Base-by-base conservation (phyloP, 2,113 vertebrate species). In the Nestor notabilis region DNA sequence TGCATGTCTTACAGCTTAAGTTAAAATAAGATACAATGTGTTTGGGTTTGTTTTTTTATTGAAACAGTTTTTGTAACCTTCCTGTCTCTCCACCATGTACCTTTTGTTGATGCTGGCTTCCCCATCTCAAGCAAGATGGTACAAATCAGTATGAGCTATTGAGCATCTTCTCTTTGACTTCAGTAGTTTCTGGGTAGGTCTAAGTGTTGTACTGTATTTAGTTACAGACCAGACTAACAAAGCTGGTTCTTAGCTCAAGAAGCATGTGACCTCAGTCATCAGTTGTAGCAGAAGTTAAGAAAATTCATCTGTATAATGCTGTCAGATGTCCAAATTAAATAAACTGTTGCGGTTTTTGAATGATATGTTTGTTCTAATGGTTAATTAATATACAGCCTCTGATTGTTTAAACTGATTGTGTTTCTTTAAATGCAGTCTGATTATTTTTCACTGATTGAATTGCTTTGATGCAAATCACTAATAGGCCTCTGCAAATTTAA, bases 401-500 rank as follows among this genome's bases (percentile, higher is more conserved):
- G 80, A 55, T 74, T 95, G 93, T 93, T 91, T 72, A 39, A 95
- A 63, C 61, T 46, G 37, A 58, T 41, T 53, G 31, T 82, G 41
- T 90, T 90, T 72, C 81, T 92, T 90, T 90, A 90, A 90, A 50
- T 2, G 2, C 61, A 19, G 29, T 52, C 83, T 72, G 56, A 56
- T 79, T 83, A 44, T 83, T 88, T 95, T 87, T 69, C 66, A 68
- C 56, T 63, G 47, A 85, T 87, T 81, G 24, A 78, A 41, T 82
- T 87, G 64, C 56, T 89, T 79, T 83, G 69, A 76, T 87, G 46
- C 28, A 52, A 65, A 77, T 91, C 46, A 50, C 74, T 89, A 84
- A 37, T 55, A 91, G 89, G 28, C 27, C 49, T 90, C 78, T 85
- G 83, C 58, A 96, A 89, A 94, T 56, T 41, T 56, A 77, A 76